Base-by-base conservation (phyloP, 2,888 invertebrate genomes). In the Spilosoma lubricipeda region DNA sequence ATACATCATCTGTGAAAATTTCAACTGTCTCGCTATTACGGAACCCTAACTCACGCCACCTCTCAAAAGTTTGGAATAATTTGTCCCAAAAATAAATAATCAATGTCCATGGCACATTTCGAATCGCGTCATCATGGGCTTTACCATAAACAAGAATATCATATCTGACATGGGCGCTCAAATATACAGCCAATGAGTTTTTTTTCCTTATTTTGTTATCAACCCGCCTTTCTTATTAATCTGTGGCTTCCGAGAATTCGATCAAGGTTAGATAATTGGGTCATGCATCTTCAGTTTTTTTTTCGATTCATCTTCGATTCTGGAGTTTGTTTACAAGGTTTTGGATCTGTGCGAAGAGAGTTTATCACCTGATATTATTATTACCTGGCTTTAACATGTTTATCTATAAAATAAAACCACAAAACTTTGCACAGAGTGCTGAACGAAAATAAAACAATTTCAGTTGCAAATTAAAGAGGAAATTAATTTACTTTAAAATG, bases 101-200 rank as follows among this genome's bases (percentile, higher is more conserved):
- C 86, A 86, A 89, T 89, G 88, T 85, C 82, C 89, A 7, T n/a
- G 36, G 89, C 89, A 91, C 89, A 88, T 86, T 83, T 92, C 89
- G 74, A 88, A 89, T 83, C 87, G 66, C 83, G 84, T 87, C 88
- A 87, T 91, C 91, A 87, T 78, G 80, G 74, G 77, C 87, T 87
- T 88, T 85, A 86, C 87, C 85, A 80, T 85, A 83, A 86, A 87
- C 85, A 88, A 83, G 77, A 73, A 79, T 86, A 85, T 86, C 85
- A 82, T 82, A 67, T 64, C 63, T 63, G 78, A 76, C 78, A 81
- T 65, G 73, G 77, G 68, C 77, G 72, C 73, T 75, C 72, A 71
- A 74, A 77, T 76, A 80, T 78, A 81, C 75, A 77, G 85, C 83
- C 76, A 81, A 77, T 80, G 71, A 77, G 76, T 73, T 78, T 76